Evolutionary conservation across 1,140 invertebrate species (phyloP).

Genomic region (Battus philenor): DNA sequence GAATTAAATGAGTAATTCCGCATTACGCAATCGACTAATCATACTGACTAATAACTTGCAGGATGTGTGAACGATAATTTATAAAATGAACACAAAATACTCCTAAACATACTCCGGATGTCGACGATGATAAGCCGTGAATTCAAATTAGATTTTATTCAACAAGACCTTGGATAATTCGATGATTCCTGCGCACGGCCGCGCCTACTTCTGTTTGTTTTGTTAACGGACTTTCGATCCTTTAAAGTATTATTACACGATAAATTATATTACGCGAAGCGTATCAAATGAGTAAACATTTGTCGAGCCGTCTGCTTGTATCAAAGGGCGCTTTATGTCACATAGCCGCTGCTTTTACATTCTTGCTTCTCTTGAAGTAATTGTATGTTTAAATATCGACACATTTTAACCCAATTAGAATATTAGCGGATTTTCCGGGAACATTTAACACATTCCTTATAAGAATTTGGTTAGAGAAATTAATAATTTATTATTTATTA

Average conservation of each 20-base stretch:
- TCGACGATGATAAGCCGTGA: conserved; percentile 7
- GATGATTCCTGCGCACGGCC: conserved; percentile 7
- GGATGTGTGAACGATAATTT: conserved; percentile 11
- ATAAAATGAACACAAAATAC: conserved; percentile 12
- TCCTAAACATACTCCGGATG: conserved; percentile 9
- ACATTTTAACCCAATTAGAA: too few species aligned
- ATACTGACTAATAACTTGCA: conserved; percentile 14
- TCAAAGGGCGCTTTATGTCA: conserved; percentile 6
- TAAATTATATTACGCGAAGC: conserved; percentile 13
- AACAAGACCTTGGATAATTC: conserved; percentile 14
- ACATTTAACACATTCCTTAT: too few species aligned
- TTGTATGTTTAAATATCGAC: too few species aligned
- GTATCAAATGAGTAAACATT: conserved; percentile 9
- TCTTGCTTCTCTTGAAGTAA: too few species aligned
- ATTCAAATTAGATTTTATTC: conserved; percentile 16
- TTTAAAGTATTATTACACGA: conserved; percentile 14
- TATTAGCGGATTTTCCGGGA: too few species aligned
- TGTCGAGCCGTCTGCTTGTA: conserved; percentile 4
- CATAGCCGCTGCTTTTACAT: too few species aligned
- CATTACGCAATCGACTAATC: conserved; percentile 10
- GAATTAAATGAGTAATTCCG: conserved; percentile 15
- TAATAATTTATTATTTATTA: too few species aligned
- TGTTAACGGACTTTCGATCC: conserved; percentile 12
- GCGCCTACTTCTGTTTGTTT: conserved; percentile 13
- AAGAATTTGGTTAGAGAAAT: too few species aligned